Evolutionary conservation across 1,140 invertebrate genomes (phyloP).

Genomic region (Hycleus cichorii): DNA sequence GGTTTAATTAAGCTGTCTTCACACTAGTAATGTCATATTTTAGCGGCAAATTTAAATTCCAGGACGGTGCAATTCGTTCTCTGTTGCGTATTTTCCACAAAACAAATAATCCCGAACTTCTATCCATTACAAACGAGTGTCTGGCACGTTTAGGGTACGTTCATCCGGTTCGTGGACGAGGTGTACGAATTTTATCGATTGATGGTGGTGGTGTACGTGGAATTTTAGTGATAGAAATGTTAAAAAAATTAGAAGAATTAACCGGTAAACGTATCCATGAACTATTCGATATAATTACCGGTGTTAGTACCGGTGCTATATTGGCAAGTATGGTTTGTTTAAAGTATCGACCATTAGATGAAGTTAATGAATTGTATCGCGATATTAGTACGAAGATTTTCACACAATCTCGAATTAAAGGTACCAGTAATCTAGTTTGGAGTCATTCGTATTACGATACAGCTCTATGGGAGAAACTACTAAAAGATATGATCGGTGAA

Average conservation of each 20-base stretch:
- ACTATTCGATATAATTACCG: conserved; percentile 86
- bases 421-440: conserved; percentile 73
- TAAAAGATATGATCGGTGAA: conserved; percentile 65
- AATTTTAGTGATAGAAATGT: conserved; percentile 71
- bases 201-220: conserved; percentile 88
- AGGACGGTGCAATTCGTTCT: conserved; percentile 57
- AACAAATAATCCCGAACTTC: too few species aligned
- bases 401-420: conserved; percentile 60
- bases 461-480: conserved; percentile 71
- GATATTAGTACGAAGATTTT: conserved; percentile 65
- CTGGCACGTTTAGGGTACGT: conserved; percentile 58
- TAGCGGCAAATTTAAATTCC: conserved; percentile 25
- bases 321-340: conserved; percentile 58
- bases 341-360: conserved; percentile 47
- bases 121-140: conserved; percentile 39
- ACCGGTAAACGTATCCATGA: conserved; percentile 59
- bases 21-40: too few species aligned
- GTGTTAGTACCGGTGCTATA: conserved; percentile 84
- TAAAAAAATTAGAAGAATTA: conserved; percentile 66
- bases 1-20: too few species aligned
- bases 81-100: conserved; percentile 45
- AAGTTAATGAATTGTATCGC: conserved; percentile 59
- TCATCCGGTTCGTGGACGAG: conserved; percentile 59
- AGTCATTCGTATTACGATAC: conserved; percentile 90
- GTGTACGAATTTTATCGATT: conserved; percentile 76